A percentile compares a stretch with the other conserved stretches of the same genome.
Conservation (phyloP, 2,113 vertebrate genomes). For the Prinia subflava region DNA sequence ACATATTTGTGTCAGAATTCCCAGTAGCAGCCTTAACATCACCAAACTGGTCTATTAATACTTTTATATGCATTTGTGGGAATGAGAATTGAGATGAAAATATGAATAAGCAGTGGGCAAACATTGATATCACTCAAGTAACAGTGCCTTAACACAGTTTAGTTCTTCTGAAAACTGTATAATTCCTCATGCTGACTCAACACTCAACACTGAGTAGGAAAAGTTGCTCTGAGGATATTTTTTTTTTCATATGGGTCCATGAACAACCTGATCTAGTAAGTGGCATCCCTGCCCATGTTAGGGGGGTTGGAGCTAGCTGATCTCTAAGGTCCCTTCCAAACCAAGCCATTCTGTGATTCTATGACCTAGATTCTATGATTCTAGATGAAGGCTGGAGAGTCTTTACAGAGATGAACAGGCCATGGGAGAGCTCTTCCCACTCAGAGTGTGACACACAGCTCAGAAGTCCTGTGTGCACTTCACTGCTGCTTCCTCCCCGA, state of each 20-base stretch:
- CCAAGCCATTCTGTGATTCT: background rate
- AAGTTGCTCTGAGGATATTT: background rate
- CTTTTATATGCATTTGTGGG: background rate
- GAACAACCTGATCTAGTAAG: background rate
- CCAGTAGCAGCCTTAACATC: background rate
- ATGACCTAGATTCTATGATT: too few species aligned
- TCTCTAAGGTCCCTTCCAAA: background rate
- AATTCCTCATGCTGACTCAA: background rate
- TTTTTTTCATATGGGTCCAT: background rate
- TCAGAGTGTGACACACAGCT: background rate
- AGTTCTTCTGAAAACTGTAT: background rate
- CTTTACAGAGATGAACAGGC: background rate
- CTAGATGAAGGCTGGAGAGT: background rate
- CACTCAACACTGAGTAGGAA: background rate
- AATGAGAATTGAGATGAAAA: background rate
- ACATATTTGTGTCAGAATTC: background rate
- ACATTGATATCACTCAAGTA: background rate
- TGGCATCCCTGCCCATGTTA: background rate
- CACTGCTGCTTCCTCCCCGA: background rate
- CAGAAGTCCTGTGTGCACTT: background rate
- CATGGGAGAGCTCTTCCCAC: background rate
- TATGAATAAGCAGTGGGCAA: background rate
- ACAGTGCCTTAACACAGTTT: background rate
- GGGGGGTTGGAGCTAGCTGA: accelerated
- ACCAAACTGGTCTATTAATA: background rate